Evolutionary conservation across 2,888 invertebrate species (phyloP).

Genomic region (Heterodera filipjevi): DNA sequence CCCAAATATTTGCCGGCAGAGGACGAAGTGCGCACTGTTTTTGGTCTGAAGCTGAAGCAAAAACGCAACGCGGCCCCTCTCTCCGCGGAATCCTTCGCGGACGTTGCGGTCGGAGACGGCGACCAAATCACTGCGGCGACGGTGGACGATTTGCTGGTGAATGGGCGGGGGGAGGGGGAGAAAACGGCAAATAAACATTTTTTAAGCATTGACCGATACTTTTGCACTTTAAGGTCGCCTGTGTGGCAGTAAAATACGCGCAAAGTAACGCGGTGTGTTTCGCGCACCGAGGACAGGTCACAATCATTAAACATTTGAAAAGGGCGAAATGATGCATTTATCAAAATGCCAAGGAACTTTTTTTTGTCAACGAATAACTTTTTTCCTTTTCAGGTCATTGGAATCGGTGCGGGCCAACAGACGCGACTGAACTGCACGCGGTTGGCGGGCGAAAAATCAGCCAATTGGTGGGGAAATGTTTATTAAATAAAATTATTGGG

Average conservation of each 20-base stretch:
- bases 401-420: conserved; percentile 98
- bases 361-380: not conserved
- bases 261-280: conserved; percentile 98
- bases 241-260: conserved; percentile 93
- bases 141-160: conserved; percentile 84
- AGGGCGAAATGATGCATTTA: not conserved
- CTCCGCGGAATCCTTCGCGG: conserved; percentile 77
- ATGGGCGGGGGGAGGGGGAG: not conserved
- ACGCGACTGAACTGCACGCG: conserved; percentile 96
- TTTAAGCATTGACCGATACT: not conserved
- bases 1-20: conserved; percentile 79
- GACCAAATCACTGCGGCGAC: conserved; percentile 64
- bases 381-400: conserved; percentile 74
- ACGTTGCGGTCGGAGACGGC: conserved; percentile 69
- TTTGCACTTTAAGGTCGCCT: conserved; percentile 71
- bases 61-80: conserved; percentile 86
- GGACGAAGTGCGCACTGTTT: conserved; percentile 82
- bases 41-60: conserved; percentile 83
- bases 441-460: conserved; percentile 93
- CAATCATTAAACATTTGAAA: not conserved
- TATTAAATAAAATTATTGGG: not conserved
- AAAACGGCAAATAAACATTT: not conserved
- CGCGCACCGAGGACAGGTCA: conserved; percentile 80
- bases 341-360: not conserved
- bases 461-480: conserved; percentile 77